Percentiles rank a stretch among this genome's conserved stretches.
phyloP scores from a whole-genome alignment of 1,140 invertebrate genomes.

The Sipha flava region DNA sequence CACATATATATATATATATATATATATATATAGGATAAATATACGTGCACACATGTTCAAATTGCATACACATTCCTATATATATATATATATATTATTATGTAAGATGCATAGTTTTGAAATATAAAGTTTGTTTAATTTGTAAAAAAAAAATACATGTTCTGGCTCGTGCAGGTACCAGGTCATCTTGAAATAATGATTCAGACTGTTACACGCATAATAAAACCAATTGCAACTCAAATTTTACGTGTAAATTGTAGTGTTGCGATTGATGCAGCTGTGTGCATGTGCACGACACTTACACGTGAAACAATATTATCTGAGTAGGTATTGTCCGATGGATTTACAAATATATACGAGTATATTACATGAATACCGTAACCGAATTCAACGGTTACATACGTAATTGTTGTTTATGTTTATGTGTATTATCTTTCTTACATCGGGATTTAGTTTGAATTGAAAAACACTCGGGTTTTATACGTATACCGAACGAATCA shows the following conservation, averaged over 20 bases:
- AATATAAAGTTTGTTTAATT: no score
- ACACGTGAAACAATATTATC: no score
- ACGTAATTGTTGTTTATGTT: not conserved
- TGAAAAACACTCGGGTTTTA: not conserved
- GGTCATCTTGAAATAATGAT: constrained; percentile 8
- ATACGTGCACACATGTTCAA: no score
- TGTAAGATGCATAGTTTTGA: no score
- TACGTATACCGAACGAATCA: not conserved
- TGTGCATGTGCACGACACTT: not conserved
- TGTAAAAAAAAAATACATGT: not conserved
- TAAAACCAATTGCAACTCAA: not conserved
- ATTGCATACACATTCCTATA: no score
- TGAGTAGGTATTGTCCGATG: not conserved
- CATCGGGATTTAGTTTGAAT: not conserved
- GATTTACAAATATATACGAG: not conserved
- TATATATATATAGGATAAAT: no score
- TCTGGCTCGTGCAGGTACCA: not conserved
- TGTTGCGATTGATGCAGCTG: not conserved
- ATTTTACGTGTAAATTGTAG: not conserved
- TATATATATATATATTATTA: no score
- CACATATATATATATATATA: no score
- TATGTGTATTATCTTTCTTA: not conserved
- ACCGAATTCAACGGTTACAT: not conserved
- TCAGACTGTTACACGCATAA: not conserved
- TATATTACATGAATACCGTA: no score